phyloP scores from a whole-genome alignment of 2,888 invertebrate genomes.

The Andrena camellia region DNA sequence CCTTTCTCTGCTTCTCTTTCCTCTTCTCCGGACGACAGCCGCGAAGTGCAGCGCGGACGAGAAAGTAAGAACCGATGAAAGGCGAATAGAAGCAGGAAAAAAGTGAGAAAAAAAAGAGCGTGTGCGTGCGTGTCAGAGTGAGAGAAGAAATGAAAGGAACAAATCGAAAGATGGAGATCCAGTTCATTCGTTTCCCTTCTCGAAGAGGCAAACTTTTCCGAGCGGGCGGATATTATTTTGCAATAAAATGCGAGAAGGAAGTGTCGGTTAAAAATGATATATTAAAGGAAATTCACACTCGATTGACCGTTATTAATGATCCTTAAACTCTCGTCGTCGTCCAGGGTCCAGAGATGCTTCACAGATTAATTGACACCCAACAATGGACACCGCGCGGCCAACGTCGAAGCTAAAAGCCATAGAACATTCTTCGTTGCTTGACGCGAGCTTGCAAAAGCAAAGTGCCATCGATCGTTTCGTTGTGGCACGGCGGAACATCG shows the following conservation, averaged over 20 bases:
- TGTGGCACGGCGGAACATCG: constrained; percentile 10
- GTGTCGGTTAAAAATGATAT: not conserved
- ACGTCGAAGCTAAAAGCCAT: not conserved
- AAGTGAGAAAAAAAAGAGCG: not conserved
- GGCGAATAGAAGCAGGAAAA: not conserved
- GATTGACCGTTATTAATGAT: not conserved
- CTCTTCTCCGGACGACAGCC: constrained; percentile 6
- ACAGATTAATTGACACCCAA: not conserved
- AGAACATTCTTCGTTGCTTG: not conserved
- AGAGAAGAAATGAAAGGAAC: constrained; percentile 2
- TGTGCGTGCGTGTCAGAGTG: not conserved
- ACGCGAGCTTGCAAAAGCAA: constrained; percentile 4
- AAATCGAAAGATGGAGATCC: not conserved
- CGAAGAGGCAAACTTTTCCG: not conserved
- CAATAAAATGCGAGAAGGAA: constrained; percentile 1
- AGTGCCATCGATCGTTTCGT: not conserved
- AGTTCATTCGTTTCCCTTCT: constrained; percentile 8
- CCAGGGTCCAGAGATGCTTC: not conserved
- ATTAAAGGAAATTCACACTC: not conserved
- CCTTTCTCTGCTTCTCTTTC: not conserved
- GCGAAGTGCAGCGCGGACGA: not conserved
- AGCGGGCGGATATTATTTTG: not conserved
- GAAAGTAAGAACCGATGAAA: constrained; percentile 13
- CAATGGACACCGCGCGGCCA: not conserved
- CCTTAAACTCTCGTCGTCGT: too few relatives aligned